These are phyloP conservation scores for Ophion ventricosus DNA, from an alignment of 2,888 invertebrate genomes.

Conservation along the genomic window DNA sequence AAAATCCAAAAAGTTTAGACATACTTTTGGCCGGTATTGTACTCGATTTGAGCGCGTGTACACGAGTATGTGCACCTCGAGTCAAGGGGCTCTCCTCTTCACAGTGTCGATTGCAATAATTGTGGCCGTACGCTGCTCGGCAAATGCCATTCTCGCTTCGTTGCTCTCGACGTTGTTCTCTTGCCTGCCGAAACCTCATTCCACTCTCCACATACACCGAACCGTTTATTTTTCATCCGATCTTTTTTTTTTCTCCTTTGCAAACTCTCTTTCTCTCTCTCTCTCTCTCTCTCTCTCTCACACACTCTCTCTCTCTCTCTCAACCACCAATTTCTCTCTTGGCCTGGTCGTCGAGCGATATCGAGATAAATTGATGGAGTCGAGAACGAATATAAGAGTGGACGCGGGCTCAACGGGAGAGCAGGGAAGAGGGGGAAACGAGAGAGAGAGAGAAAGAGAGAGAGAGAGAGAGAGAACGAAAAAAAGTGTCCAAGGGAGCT, in stretches of 20 bases:
- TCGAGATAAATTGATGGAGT: slow-evolving; percentile 44
- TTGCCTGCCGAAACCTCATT: slow-evolving; percentile 30
- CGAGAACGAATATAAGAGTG: slow-evolving; percentile 45
- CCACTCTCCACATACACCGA: slow-evolving; percentile 8
- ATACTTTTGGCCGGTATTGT: not conserved
- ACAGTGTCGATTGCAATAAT: slow-evolving; percentile 69
- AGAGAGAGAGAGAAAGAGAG: slow-evolving; percentile 3
- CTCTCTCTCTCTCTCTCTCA: not conserved
- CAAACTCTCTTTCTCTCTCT: not conserved
- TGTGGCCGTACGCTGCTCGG: slow-evolving; percentile 67
- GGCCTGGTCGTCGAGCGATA: slow-evolving; percentile 41
- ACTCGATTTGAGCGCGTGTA: not conserved
- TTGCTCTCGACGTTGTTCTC: slow-evolving; percentile 23
- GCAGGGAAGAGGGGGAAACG: not conserved
- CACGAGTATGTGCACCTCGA: slow-evolving; percentile 2
- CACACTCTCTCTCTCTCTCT: not conserved
- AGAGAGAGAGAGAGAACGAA: slow-evolving; percentile 13
- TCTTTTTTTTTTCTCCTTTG: not conserved
- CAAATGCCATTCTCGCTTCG: slow-evolving; percentile 61
- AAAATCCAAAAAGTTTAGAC: no score
- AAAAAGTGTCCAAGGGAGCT: slow-evolving; percentile 68
- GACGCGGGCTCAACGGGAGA: slow-evolving; percentile 33
- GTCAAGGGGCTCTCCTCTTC: slow-evolving; percentile 32
- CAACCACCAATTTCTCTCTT: slow-evolving; percentile 23
- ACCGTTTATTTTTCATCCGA: slow-evolving; percentile 11